Evolutionary conservation across 2,888 invertebrate species (phyloP), one percentile per base, ranked within the genome.

Genomic region (Caenorhabditis imperialis): DNA sequence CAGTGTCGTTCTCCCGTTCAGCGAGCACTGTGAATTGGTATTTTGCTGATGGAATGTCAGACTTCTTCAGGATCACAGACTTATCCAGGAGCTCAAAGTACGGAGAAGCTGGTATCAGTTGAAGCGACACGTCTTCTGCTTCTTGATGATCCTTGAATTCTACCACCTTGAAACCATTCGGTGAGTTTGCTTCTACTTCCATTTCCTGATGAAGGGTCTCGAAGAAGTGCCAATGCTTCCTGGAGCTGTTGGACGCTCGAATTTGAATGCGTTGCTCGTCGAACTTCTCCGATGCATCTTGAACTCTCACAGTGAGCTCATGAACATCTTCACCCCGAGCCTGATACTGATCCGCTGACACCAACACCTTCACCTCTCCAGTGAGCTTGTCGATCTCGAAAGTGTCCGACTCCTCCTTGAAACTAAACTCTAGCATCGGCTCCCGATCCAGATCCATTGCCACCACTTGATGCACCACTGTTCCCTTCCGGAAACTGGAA

Each of bases 261-360:
- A 71, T 35, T 16, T 53, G n/a, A 20, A 63, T 48, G 25, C 54
- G 42, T 12, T 67, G 69, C 35, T 62, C 65, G 35, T 53, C 65
- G 14, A 55, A 61, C 44, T 65, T 62, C 33, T 65, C 60, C n/a
- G 44, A 42, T 1, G 22, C 14, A 18, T 71, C 76, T 7, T 45
- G 53, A 3, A 73, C 69, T 2, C 51, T 27, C 1, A 79, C 63
- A 8, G 53, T 69, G 22, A 74, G 55, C 60, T 75, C 75, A 14
- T 71, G 61, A 10, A 57, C 23, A n/a, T 74, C 72, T 7, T 75
- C 77, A 2, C 55, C n/a, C 2, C 10, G 22, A 2, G 57, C n/a
- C 2, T 14, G 22, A 8, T 7, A 51, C 14, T 18, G 8, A 16
- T 40, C 30, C 6, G 30, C 4, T 27, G 30, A 30, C 30, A 4